Conservation (phyloP, 2,888 invertebrate genomes). For the Shargacucullia verbasci region DNA sequence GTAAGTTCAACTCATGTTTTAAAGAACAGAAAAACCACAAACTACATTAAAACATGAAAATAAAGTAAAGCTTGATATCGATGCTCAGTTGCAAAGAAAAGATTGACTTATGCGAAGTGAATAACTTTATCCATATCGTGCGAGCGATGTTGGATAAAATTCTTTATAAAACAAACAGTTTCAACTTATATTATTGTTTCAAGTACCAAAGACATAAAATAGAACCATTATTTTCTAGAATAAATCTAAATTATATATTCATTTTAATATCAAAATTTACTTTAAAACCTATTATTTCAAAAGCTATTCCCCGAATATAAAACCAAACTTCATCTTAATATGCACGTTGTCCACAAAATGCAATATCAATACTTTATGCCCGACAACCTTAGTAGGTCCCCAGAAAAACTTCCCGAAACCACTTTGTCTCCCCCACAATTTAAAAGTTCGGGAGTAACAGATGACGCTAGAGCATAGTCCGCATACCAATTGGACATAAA, state of each 20-base stretch:
- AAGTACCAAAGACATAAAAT: no score
- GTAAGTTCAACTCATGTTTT: constrained; percentile 35
- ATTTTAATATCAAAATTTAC: no score
- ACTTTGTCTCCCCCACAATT: constrained; percentile 74
- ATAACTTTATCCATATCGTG: constrained; percentile 21
- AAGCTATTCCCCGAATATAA: constrained; percentile 6
- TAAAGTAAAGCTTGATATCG: constrained; percentile 25
- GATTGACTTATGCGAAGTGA: constrained; percentile 29
- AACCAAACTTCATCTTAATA: constrained; percentile 23
- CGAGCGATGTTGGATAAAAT: constrained; percentile 38
- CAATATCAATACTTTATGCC: constrained; percentile 56
- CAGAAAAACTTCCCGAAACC: constrained; percentile 58
- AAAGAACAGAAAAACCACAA: constrained; percentile 34
- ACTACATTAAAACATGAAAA: constrained; percentile 26
- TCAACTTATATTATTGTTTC: constrained; percentile 9
- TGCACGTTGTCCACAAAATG: constrained; percentile 19
- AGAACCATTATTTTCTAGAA: no score
- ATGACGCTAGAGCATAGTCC: constrained; percentile 78
- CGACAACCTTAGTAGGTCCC: constrained; percentile 52
- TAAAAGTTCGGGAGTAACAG: constrained; percentile 82
- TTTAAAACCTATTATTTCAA: neutral
- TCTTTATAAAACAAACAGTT: constrained; percentile 25
- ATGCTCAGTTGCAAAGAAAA: constrained; percentile 36
- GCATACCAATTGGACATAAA: constrained; percentile 81
- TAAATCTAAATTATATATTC: no score